Conservation (phyloP, 53 echinoderm and acorn worm genomes). For the Luidia sarsii region DNA sequence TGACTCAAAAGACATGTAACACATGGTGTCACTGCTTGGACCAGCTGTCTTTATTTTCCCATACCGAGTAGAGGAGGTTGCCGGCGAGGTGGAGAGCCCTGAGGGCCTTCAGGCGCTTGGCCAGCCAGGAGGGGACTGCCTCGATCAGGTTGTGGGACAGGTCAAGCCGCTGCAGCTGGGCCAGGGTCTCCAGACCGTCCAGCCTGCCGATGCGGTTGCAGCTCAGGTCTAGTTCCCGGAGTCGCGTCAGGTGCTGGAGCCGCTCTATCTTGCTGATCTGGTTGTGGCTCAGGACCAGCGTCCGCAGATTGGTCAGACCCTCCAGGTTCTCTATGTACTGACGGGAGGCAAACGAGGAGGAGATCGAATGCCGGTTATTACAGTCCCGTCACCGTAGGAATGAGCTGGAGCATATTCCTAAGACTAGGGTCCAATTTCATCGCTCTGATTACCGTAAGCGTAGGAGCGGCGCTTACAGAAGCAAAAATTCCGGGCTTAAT, state of each 20-base stretch:
- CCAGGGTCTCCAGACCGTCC: constrained; percentile 88
- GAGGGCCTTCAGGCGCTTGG: constrained; percentile 78
- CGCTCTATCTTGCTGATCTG: constrained; percentile 87
- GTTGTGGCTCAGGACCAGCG: constrained; percentile 81
- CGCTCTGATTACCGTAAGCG: too few relatives aligned
- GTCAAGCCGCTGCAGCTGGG: constrained; percentile 80
- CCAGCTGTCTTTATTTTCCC: constrained; percentile 1
- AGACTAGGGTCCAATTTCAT: too few relatives aligned
- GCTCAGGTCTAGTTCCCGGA: constrained; percentile 86
- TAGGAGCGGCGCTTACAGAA: too few relatives aligned
- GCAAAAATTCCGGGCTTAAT: too few relatives aligned
- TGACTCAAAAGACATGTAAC: too few relatives aligned
- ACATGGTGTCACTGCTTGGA: too few relatives aligned
- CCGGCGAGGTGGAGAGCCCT: constrained; percentile 72
- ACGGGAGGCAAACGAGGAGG: neutral
- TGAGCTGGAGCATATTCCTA: too few relatives aligned
- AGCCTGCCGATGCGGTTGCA: constrained; percentile 81
- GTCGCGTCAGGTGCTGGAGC: constrained; percentile 68
- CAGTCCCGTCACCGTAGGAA: too few relatives aligned
- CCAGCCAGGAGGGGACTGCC: constrained; percentile 84
- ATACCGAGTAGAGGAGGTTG: constrained; percentile 88
- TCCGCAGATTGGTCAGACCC: constrained; percentile 71
- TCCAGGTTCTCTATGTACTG: constrained; percentile 97
- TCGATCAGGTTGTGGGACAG: constrained; percentile 89
- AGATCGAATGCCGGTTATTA: too few relatives aligned